phyloP scores from a whole-genome alignment of 2,113 vertebrate genomes.

The Pomatorhinus ruficollis region DNA sequence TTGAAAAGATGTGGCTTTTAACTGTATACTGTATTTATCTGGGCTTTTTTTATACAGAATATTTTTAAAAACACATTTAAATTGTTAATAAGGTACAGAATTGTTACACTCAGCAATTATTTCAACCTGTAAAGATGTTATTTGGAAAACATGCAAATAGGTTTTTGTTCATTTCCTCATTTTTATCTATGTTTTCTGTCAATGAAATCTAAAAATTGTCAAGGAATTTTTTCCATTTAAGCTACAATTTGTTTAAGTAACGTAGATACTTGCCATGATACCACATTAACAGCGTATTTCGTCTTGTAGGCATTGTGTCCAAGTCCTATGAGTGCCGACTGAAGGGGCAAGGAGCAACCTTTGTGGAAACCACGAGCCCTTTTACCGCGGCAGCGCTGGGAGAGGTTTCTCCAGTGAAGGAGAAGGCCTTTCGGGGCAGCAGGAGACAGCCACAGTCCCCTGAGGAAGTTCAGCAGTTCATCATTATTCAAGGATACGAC shows the following conservation, averaged over 20 bases:
- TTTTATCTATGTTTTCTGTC: slow-evolving; percentile 48
- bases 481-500: slow-evolving; percentile 92
- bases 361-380: slow-evolving; percentile 84
- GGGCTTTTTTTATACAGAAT: background rate
- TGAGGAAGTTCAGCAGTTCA: slow-evolving; percentile 89
- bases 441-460: slow-evolving; percentile 38
- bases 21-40: slow-evolving; percentile 11
- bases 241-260: background rate
- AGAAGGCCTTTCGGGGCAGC: slow-evolving; percentile 36
- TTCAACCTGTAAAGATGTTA: slow-evolving; percentile 52
- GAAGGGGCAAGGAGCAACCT: slow-evolving; percentile 93
- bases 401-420: slow-evolving; percentile 68
- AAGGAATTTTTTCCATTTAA: background rate
- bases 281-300: background rate
- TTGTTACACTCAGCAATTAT: slow-evolving; percentile 49
- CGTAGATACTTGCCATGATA: background rate
- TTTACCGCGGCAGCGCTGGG: slow-evolving; percentile 72
- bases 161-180: slow-evolving; percentile 7
- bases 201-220: slow-evolving; percentile 17
- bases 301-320: slow-evolving; percentile 90
- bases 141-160: slow-evolving; percentile 49
- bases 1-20: slow-evolving; percentile 12
- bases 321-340: slow-evolving; percentile 97
- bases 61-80: slow-evolving; percentile 32
- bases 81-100: slow-evolving; percentile 51